Evolutionary conservation across 2,888 invertebrate genomes (phyloP).

Genomic region (Xanthostigma xanthostigma): DNA sequence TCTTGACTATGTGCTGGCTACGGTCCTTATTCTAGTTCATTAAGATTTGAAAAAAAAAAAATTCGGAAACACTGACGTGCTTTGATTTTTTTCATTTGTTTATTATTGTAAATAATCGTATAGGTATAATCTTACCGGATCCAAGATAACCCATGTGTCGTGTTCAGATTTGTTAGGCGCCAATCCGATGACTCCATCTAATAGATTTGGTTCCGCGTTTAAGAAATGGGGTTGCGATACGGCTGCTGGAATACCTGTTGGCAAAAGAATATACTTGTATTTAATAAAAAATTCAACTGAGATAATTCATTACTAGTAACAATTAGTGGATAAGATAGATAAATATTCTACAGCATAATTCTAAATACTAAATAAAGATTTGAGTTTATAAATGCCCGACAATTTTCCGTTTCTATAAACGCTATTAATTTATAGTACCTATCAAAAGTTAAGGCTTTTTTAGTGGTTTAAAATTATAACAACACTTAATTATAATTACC

Average conservation of each 20-base stretch:
- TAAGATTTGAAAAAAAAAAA: too few relatives aligned
- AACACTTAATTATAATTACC: slow-evolving; percentile 35
- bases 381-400: neutral
- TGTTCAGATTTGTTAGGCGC: slow-evolving; percentile 41
- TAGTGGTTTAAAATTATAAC: neutral
- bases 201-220: slow-evolving; percentile 41
- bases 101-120: too few relatives aligned
- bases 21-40: too few relatives aligned
- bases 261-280: neutral
- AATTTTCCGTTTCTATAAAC: neutral
- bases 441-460: neutral
- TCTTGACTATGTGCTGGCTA: too few relatives aligned
- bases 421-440: neutral
- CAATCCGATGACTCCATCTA: slow-evolving; percentile 44
- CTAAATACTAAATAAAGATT: neutral
- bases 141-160: slow-evolving; percentile 43
- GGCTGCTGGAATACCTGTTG: slow-evolving; percentile 53
- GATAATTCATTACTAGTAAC: too few relatives aligned
- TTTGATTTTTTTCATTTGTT: too few relatives aligned
- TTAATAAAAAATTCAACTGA: too few relatives aligned
- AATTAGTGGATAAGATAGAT: neutral
- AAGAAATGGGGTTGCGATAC: slow-evolving; percentile 47
- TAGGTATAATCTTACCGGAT: slow-evolving; percentile 44
- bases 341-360: neutral
- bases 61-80: too few relatives aligned